Evolutionary conservation across 2,888 invertebrate species (phyloP).

Genomic region (Sarcophaga variegata): DNA sequence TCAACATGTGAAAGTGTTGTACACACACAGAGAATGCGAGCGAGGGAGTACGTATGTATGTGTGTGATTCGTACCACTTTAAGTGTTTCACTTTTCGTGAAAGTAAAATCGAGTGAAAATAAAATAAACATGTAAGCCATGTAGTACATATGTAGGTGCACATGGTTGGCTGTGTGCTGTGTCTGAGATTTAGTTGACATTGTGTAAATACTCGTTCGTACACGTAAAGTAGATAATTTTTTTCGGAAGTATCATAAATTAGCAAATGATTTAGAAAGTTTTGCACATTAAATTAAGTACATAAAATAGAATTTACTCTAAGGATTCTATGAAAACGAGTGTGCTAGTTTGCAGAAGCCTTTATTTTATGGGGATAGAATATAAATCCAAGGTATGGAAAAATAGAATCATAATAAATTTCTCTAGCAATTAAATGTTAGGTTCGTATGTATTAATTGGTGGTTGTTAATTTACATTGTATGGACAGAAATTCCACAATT

Average conservation of each 20-base stretch:
- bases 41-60: background rate
- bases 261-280: conserved; percentile 57
- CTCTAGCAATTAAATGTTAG: no score
- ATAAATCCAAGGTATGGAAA: no score
- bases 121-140: conserved; percentile 12
- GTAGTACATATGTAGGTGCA: background rate
- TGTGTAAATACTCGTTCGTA: conserved; percentile 35
- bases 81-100: conserved; percentile 39
- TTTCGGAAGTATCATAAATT: conserved; percentile 41
- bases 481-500: no score
- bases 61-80: background rate
- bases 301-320: conserved; percentile 38
- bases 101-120: conserved; percentile 25
- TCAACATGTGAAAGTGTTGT: background rate
- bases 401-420: no score
- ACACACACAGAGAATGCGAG: background rate
- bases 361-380: no score
- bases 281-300: conserved; percentile 26
- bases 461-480: no score
- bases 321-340: conserved; percentile 1
- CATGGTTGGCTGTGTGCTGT: background rate
- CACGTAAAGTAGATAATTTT: conserved; percentile 42
- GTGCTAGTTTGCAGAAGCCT: background rate
- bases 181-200: conserved; percentile 24
- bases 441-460: no score